phyloP scores from a whole-genome alignment of 1,140 invertebrate genomes.

The Planococcus citri region DNA sequence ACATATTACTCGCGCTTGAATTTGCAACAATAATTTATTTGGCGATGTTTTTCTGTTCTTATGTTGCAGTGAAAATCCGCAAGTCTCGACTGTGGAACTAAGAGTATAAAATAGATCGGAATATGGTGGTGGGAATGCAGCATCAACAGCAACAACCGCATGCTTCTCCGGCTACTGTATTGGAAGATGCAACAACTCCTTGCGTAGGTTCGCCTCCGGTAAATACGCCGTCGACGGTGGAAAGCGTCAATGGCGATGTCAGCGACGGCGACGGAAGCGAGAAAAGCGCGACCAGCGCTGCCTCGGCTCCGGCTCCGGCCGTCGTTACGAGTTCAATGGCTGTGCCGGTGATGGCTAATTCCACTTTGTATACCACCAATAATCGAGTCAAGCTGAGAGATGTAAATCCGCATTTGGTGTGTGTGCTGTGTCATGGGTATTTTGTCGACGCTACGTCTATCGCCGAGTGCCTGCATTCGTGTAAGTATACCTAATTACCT shows the following conservation, averaged over 20 bases:
- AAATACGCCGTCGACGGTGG: not conserved
- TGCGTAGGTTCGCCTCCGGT: not conserved
- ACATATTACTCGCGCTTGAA: no score
- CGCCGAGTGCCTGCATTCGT: slow-evolving; percentile 72
- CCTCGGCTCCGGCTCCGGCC: not conserved
- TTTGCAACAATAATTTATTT: no score
- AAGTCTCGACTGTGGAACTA: not conserved
- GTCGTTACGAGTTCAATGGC: not conserved
- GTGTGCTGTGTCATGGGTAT: slow-evolving; percentile 65
- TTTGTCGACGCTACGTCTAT: slow-evolving; percentile 74
- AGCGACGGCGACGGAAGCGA: not conserved
- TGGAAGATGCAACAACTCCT: not conserved
- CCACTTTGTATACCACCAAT: not conserved
- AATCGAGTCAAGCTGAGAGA: slow-evolving; percentile 39
- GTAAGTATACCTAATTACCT: slow-evolving; percentile 39
- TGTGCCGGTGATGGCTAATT: not conserved
- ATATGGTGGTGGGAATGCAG: slow-evolving; percentile 5
- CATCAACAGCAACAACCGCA: slow-evolving; percentile 5
- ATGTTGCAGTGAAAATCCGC: not conserved
- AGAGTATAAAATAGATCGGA: not conserved
- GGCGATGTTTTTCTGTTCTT: not conserved
- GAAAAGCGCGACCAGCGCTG: not conserved
- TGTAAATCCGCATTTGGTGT: slow-evolving; percentile 59
- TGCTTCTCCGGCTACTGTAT: not conserved
- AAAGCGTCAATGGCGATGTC: not conserved